Conservation (phyloP, 2,888 invertebrate species). For the Megamerina dolium region DNA sequence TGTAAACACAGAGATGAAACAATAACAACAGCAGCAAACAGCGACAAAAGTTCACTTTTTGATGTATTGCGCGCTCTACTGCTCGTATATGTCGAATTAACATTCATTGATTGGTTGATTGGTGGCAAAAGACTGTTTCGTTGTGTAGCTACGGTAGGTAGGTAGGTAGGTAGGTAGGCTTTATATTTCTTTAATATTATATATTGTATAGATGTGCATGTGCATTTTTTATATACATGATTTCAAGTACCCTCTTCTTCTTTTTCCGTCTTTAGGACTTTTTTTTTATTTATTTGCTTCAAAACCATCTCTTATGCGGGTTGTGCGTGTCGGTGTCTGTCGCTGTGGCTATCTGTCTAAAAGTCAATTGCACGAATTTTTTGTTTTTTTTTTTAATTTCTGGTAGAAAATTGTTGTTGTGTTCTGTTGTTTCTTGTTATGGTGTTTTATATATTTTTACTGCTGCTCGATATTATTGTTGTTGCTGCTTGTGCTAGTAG, state of each 20-base stretch:
- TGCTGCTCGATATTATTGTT: conserved; percentile 6
- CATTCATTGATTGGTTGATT: too few species aligned
- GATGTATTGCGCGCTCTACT: too few species aligned
- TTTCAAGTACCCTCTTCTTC: background rate
- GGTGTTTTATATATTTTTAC: background rate
- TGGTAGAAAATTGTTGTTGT: background rate
- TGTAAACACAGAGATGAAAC: too few species aligned
- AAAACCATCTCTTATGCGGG: background rate
- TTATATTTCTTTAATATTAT: too few species aligned
- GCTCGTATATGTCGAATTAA: too few species aligned
- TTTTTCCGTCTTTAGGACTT: background rate
- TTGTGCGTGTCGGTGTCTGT: conserved; percentile 3
- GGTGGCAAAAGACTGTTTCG: too few species aligned
- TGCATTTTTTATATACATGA: too few species aligned
- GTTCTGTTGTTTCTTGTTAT: background rate
- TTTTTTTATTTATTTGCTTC: background rate
- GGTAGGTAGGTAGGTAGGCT: too few species aligned
- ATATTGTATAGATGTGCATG: too few species aligned
- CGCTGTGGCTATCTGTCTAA: background rate
- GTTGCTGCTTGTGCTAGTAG: too few species aligned
- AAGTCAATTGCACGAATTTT: background rate
- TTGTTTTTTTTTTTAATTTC: background rate
- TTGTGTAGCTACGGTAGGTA: too few species aligned
- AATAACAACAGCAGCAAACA: conserved; percentile 8
- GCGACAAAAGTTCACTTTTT: too few species aligned